Conservation (phyloP, 2,113 vertebrate species). For the Cochlearius cochlearius region DNA sequence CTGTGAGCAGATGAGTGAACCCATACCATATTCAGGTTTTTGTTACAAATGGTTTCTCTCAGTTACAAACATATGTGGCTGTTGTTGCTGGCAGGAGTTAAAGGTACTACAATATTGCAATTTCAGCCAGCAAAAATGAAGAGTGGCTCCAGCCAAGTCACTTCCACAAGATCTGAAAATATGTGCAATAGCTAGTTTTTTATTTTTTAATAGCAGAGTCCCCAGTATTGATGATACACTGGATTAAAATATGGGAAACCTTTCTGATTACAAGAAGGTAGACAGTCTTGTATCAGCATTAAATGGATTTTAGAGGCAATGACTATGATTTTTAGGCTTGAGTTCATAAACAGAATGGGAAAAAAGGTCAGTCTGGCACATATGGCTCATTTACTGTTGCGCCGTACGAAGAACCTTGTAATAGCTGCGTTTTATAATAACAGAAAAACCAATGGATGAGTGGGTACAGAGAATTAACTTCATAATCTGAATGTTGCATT, state of each 20-base stretch:
- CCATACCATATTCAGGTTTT: not conserved
- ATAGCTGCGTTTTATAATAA: not conserved
- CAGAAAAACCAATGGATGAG: not conserved
- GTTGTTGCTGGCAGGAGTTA: not conserved
- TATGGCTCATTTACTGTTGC: conserved; percentile 23
- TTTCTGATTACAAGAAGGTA: not conserved
- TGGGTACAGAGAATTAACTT: conserved; percentile 1
- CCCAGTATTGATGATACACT: not conserved
- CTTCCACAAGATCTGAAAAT: not conserved
- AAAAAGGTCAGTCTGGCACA: not conserved
- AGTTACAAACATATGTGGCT: not conserved
- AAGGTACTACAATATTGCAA: not conserved
- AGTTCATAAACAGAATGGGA: not conserved
- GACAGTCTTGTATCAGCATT: not conserved
- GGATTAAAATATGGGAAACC: not conserved
- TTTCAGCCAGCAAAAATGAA: not conserved
- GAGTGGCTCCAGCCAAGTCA: not conserved
- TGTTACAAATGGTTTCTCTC: not conserved
- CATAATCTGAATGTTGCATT: not conserved
- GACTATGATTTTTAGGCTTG: not conserved
- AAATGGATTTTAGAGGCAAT: not conserved
- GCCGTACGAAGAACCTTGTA: not conserved
- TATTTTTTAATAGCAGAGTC: not conserved
- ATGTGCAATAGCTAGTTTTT: not conserved
- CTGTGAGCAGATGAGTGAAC: not conserved